phyloP scores from a whole-genome alignment of 2,797 vertebrate genomes.

The Dendrocincla tyrannina region DNA sequence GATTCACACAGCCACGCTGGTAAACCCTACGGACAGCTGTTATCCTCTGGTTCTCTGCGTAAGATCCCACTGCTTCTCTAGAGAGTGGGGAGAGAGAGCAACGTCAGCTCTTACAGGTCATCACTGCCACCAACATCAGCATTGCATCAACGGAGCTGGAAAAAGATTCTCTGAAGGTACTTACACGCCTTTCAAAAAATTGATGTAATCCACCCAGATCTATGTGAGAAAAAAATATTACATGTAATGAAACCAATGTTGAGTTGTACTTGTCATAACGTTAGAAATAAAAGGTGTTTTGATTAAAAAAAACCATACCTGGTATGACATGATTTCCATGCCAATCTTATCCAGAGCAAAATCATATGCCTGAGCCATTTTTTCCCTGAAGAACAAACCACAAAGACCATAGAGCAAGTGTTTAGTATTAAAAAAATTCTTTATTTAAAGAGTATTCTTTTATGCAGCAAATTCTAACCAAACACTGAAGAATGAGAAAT shows the following conservation, averaged over 20 bases:
- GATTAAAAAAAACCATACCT: constrained; percentile 79
- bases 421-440: constrained; percentile 22
- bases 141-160: background rate
- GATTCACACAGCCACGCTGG: constrained; percentile 98
- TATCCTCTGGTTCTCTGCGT: constrained; percentile 98
- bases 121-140: constrained; percentile 42
- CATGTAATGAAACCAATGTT: constrained; percentile 51
- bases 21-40: constrained; percentile 97
- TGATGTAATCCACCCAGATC: constrained; percentile 99
- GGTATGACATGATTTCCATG: constrained; percentile 99
- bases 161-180: constrained; percentile 71
- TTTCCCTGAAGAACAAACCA: constrained; percentile 85
- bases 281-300: background rate
- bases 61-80: constrained; percentile 97
- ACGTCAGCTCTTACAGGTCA: constrained; percentile 34
- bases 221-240: constrained; percentile 76
- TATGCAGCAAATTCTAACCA: constrained; percentile 14
- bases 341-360: constrained; percentile 99
- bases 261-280: constrained; percentile 15
- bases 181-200: constrained; percentile 99
- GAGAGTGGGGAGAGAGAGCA: constrained; percentile 58
- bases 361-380: constrained; percentile 99
- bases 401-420: constrained; percentile 49
- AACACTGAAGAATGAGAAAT: background rate
- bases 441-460: constrained; percentile 40